These are phyloP conservation scores for Abrostola triplasia DNA, from an alignment of 2,888 invertebrate species.

Conservation along the genomic window DNA sequence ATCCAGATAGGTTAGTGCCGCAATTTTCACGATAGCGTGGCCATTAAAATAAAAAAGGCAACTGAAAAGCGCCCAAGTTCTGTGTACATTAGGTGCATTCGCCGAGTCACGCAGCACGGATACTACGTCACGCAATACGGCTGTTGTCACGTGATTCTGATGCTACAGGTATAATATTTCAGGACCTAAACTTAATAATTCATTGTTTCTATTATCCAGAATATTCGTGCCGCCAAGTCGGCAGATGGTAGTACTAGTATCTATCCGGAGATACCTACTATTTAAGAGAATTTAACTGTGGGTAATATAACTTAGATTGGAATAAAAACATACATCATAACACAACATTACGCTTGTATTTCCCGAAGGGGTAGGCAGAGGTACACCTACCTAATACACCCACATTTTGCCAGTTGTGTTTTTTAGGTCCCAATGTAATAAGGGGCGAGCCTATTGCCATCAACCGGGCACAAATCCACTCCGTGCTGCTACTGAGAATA, in stretches of 20 bases:
- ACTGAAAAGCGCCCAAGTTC: conserved; percentile 63
- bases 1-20: conserved; percentile 56
- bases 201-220: conserved; percentile 8
- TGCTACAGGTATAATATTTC: conserved; percentile 46
- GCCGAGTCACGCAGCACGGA: conserved; percentile 59
- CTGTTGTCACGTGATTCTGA: conserved; percentile 57
- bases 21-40: conserved; percentile 59
- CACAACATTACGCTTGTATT: too few relatives aligned
- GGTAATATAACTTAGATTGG: too few relatives aligned
- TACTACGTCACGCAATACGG: conserved; percentile 68
- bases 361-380: too few relatives aligned
- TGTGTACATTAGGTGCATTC: conserved; percentile 62
- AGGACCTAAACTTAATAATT: conserved; percentile 34
- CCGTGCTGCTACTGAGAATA: too few relatives aligned
- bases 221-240: not conserved
- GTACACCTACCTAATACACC: too few relatives aligned
- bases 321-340: too few relatives aligned
- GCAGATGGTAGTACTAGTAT: conserved; percentile 3
- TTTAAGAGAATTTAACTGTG: not conserved
- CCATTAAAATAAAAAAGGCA: conserved; percentile 64
- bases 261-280: not conserved
- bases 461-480: too few relatives aligned
- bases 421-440: too few relatives aligned
- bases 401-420: too few relatives aligned
- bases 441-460: too few relatives aligned